phyloP scores from a whole-genome alignment of 2,113 vertebrate species.

The Phylloscopus whistleri region DNA sequence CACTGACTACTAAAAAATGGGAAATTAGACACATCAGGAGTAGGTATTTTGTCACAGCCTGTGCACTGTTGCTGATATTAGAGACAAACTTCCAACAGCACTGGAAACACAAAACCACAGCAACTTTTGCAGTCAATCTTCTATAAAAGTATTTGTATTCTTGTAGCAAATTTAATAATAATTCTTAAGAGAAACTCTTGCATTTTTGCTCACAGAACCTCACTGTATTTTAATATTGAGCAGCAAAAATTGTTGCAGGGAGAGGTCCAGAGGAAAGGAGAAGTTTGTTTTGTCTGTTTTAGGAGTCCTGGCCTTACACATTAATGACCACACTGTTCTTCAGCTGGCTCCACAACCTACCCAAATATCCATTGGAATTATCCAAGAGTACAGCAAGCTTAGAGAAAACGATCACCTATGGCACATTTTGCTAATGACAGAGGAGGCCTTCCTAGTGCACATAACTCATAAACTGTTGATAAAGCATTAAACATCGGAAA shows the following conservation, averaged over 20 bases:
- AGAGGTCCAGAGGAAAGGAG: background rate
- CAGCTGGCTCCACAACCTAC: background rate
- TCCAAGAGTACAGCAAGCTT: background rate
- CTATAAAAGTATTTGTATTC: background rate
- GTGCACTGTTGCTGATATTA: accelerated
- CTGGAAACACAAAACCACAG: background rate
- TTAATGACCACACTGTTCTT: background rate
- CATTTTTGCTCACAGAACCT: background rate
- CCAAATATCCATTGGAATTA: background rate
- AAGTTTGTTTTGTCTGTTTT: background rate
- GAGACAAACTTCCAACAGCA: background rate
- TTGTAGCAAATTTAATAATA: background rate
- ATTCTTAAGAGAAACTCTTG: background rate
- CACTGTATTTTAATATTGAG: background rate
- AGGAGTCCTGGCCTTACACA: background rate
- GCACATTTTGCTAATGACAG: background rate
- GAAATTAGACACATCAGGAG: background rate
- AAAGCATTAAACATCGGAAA: background rate
- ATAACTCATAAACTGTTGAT: background rate
- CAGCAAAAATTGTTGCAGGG: background rate
- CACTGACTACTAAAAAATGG: background rate
- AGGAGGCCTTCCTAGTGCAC: background rate
- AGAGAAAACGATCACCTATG: background rate
- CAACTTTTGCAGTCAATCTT: background rate
- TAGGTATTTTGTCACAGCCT: background rate